Conservation (phyloP, 2,888 invertebrate species). For the Mongoloraphidia duomilia region DNA sequence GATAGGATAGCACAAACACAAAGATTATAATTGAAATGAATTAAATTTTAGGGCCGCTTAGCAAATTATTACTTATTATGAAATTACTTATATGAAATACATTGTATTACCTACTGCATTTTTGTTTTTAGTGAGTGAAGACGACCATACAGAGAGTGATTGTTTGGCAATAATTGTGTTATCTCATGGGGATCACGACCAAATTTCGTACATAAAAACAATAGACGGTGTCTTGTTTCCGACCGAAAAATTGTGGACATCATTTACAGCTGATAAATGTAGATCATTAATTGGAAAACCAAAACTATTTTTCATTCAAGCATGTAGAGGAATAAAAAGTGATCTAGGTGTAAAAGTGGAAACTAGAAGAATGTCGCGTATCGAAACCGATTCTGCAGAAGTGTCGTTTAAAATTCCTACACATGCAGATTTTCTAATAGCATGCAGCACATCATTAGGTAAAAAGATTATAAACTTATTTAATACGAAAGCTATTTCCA, state of each 20-base stretch:
- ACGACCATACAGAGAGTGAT: conserved; percentile 36
- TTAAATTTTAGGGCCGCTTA: too few species aligned
- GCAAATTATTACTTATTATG: too few species aligned
- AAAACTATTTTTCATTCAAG: conserved; percentile 42
- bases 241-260: conserved; percentile 34
- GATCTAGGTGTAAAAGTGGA: conserved; percentile 28
- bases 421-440: conserved; percentile 41
- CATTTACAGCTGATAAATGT: conserved; percentile 40
- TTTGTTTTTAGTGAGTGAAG: conserved; percentile 27
- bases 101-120: too few species aligned
- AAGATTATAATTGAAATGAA: too few species aligned
- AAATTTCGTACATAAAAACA: conserved; percentile 28
- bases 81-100: too few species aligned
- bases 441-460: conserved; percentile 41
- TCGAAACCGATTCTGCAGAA: conserved; percentile 24
- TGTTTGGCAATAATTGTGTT: conserved; percentile 40
- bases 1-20: too few species aligned
- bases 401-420: conserved; percentile 33
- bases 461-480: conserved; percentile 4
- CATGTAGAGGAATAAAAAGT: conserved; percentile 32
- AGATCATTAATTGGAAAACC: conserved; percentile 41
- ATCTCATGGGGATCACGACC: conserved; percentile 39
- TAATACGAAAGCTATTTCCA: too few species aligned
- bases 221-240: conserved; percentile 31
- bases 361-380: conserved; percentile 16